phyloP scores from a whole-genome alignment of 2,888 invertebrate genomes.

The Cylloceria caligata region DNA sequence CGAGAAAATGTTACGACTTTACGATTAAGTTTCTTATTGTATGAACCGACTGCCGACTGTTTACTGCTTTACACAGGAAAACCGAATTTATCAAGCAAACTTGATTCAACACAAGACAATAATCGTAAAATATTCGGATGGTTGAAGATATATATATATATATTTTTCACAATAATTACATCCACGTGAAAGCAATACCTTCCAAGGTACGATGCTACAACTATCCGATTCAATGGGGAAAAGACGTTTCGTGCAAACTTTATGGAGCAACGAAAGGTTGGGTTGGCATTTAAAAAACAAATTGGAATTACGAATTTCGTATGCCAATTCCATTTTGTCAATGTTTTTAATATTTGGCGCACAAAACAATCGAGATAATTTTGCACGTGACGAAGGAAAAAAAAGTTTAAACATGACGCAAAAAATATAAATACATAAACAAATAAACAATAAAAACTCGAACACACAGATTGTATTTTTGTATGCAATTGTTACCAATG shows the following conservation, averaged over 20 bases:
- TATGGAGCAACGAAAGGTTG: constrained; percentile 49
- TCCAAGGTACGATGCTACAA: background rate
- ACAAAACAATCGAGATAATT: constrained; percentile 75
- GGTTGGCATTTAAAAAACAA: background rate
- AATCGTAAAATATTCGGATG: constrained; percentile 43
- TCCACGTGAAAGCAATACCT: background rate
- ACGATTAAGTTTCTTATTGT: constrained; percentile 34
- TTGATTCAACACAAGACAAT: constrained; percentile 60
- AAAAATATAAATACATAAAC: constrained; percentile 32
- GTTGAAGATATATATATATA: constrained; percentile 28
- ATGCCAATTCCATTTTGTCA: constrained; percentile 29
- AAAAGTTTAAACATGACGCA: constrained; percentile 8
- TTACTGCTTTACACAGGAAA: constrained; percentile 63
- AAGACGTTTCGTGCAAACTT: constrained; percentile 23
- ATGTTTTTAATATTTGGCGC: constrained; percentile 72
- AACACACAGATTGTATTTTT: constrained; percentile 82
- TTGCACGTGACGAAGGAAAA: constrained; percentile 46
- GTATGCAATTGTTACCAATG: constrained; percentile 80
- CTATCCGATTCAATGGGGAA: background rate
- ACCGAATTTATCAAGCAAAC: constrained; percentile 51
- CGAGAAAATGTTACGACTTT: constrained; percentile 34
- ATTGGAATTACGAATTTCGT: constrained; percentile 49
- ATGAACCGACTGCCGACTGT: constrained; percentile 55
- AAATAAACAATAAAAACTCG: constrained; percentile 46
- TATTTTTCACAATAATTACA: too few species aligned